Base-by-base conservation (phyloP, 2,888 invertebrate species). In the Chloromyia formosa region DNA sequence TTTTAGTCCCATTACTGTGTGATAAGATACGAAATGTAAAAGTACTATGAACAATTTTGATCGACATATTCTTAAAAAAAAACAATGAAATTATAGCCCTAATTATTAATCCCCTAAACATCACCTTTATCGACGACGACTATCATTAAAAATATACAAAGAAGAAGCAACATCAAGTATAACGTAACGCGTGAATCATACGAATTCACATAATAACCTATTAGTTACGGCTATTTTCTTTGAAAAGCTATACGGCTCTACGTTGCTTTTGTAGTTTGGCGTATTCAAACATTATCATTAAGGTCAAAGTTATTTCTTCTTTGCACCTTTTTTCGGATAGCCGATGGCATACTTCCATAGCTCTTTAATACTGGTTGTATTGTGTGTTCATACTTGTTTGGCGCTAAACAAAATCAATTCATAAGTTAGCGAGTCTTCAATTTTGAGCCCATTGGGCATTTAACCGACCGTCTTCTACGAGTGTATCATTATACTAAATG, bases 381-480 rank as follows among this genome's bases (percentile, higher is more conserved):
- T 35, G 27, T 35, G 27, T 35, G 27, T 35, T n/a, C n/a, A n/a
- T n/a, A n/a, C n/a, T 4, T 35, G 27, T 35, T 35, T 35, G 27
- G 27, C 7, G 27, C 27, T 35, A 35, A 35, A 49, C 49, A n/a
- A 66, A 66, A 66, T 66, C 66, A 45, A 66, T 45, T 49, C 66
- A 45, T 12, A 49, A 35, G 27, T 35, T 7, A 35, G 45, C n/a
- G 7, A 49, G 49, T 12, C 66, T 49, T 66, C 42, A 22, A 27
- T 66, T 66, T 66, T 16, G 35, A 66, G 66, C 66, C 66, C 66
- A 66, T 64, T 42, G 64, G 64, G 64, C 64, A 64, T 64, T 64
- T 42, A 64, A 42, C 64, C 64, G 23, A 42, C 18, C 64, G 64
- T 66, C 49, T 35, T 35, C 27, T 2, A 35, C 27, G 27, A 35